Conservation (phyloP, 2,113 vertebrate genomes). For the Percopsis transmontana region DNA sequence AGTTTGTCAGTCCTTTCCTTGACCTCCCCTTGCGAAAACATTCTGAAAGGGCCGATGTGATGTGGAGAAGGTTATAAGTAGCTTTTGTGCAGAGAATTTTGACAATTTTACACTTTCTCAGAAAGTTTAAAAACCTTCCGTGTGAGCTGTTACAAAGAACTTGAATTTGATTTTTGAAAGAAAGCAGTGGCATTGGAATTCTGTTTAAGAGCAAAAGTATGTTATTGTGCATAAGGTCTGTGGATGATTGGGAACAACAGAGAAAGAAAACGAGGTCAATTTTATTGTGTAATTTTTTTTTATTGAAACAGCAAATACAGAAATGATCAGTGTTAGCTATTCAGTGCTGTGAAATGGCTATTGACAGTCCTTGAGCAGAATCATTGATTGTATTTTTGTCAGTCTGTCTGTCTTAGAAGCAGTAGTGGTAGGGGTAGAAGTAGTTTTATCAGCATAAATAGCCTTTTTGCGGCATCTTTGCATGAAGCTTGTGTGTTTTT, state of each 20-base stretch:
- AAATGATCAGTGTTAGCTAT: conserved; percentile 39
- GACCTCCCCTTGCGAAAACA: conserved; percentile 24
- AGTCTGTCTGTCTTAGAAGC: background rate
- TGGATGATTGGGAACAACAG: conserved; percentile 30
- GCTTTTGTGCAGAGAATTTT: conserved; percentile 34
- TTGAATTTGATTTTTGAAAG: background rate
- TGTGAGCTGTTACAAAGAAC: conserved; percentile 44
- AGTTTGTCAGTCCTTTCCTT: conserved; percentile 36
- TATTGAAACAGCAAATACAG: conserved; percentile 26
- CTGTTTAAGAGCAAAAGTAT: conserved; percentile 36
- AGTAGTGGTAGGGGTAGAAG: too few relatives aligned
- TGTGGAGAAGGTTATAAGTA: background rate
- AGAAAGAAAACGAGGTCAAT: conserved; percentile 30
- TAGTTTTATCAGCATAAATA: too few relatives aligned
- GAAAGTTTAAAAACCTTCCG: conserved; percentile 22
- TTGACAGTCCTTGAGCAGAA: conserved; percentile 36
- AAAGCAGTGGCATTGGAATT: conserved; percentile 13
- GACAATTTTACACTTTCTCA: conserved; percentile 12
- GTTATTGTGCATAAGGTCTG: conserved; percentile 30
- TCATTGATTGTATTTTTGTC: background rate
- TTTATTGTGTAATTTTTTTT: conserved; percentile 48
- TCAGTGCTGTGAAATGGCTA: conserved; percentile 35
- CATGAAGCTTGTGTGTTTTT: too few relatives aligned
- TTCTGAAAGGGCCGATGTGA: conserved; percentile 5
- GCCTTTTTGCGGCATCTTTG: too few relatives aligned